phyloP scores from a whole-genome alignment of 2,797 vertebrate genomes.

The Sebastes diploproa region DNA sequence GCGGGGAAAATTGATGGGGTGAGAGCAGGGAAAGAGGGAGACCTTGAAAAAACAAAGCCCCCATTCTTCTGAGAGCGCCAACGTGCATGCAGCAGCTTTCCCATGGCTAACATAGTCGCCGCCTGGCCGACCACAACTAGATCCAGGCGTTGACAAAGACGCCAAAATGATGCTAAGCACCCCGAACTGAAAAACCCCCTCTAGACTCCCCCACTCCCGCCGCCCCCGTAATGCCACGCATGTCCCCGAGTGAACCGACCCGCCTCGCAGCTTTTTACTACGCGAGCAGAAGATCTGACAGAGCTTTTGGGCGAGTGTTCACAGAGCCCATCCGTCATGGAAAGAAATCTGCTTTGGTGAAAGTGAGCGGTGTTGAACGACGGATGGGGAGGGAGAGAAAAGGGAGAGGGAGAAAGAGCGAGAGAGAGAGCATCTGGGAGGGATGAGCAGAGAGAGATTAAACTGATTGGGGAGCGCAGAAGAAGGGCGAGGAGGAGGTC shows the following conservation, averaged over 20 bases:
- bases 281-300: constrained; percentile 47
- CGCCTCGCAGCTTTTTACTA: constrained; percentile 38
- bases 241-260: constrained; percentile 42
- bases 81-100: constrained; percentile 26
- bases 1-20: constrained; percentile 48
- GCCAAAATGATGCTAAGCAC: constrained; percentile 14
- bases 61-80: not conserved
- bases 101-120: constrained; percentile 45
- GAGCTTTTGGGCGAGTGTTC: constrained; percentile 47
- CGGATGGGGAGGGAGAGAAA: constrained; percentile 28
- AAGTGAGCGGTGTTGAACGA: constrained; percentile 57
- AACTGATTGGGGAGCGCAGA: constrained; percentile 61
- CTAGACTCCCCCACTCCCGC: constrained; percentile 12
- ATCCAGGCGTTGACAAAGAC: constrained; percentile 36
- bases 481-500: constrained; percentile 61
- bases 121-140: constrained; percentile 34
- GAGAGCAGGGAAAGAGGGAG: constrained; percentile 44
- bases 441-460: constrained; percentile 56
- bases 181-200: not conserved
- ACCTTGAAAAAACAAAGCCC: constrained; percentile 25
- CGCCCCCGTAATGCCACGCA: constrained; percentile 19
- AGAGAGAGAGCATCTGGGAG: constrained; percentile 44
- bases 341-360: constrained; percentile 68
- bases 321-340: constrained; percentile 66
- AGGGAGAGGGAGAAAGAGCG: constrained; percentile 1